Evolutionary conservation across 2,888 invertebrate species (phyloP).

Genomic region (Drosophila infuscata): DNA sequence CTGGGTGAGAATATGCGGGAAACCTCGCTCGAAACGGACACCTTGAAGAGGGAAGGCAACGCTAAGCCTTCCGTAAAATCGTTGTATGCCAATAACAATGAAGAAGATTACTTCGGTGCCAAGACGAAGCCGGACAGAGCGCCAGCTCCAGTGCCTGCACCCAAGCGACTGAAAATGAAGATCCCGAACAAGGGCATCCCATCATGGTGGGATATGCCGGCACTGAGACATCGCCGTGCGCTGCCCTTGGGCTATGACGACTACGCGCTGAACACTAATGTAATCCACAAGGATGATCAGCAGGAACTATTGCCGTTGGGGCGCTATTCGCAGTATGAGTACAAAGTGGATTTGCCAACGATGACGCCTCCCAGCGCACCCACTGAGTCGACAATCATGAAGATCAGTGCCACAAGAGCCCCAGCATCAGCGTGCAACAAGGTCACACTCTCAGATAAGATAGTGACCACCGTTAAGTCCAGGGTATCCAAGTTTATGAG

Average conservation of each 20-base stretch:
- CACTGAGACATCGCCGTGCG: constrained; percentile 54
- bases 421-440: constrained; percentile 13
- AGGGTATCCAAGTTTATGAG: constrained; percentile 77
- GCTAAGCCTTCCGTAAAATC: not conserved
- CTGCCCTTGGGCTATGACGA: constrained; percentile 36
- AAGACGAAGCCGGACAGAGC: constrained; percentile 16
- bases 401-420: constrained; percentile 28
- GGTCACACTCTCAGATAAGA: constrained; percentile 46
- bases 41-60: constrained; percentile 1
- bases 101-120: constrained; percentile 60
- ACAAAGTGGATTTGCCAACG: constrained; percentile 45
- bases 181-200: constrained; percentile 43
- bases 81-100: constrained; percentile 6
- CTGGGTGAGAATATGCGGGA: constrained; percentile 23
- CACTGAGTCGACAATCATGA: constrained; percentile 57
- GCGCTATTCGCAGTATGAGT: constrained; percentile 55
- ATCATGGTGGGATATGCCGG: constrained; percentile 79
- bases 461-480: constrained; percentile 72
- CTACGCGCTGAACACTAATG: constrained; percentile 62
- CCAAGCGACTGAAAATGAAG: constrained; percentile 19
- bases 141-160: constrained; percentile 15
- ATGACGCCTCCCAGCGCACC: not conserved
- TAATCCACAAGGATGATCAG: constrained; percentile 72
- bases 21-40: constrained; percentile 12
- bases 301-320: constrained; percentile 58